These are phyloP conservation scores for Synergus umbraculus DNA, from an alignment of 2,888 invertebrate species.

Conservation along the genomic window DNA sequence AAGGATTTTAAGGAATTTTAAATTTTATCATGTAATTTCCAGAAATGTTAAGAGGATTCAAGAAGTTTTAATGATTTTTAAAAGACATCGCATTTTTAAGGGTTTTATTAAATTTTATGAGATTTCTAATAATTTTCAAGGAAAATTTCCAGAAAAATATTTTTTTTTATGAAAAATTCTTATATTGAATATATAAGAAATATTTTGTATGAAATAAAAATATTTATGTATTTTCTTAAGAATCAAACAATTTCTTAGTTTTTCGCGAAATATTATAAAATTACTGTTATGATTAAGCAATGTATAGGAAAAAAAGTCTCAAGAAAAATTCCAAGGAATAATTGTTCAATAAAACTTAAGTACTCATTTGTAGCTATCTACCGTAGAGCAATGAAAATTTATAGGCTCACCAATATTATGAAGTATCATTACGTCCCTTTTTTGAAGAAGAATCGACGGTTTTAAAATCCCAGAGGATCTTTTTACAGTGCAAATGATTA, in stretches of 20 bases:
- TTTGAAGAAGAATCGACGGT: background rate
- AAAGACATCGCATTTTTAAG: no score
- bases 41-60: no score
- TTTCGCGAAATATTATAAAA: background rate
- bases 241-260: background rate
- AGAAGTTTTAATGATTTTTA: no score
- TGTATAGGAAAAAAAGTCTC: background rate
- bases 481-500: conserved; percentile 11
- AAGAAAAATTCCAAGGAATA: background rate
- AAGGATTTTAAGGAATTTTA: no score
- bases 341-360: background rate
- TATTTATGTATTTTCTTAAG: background rate
- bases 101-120: no score
- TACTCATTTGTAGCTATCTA: background rate
- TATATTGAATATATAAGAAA: no score
- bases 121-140: no score
- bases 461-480: background rate
- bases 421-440: background rate
- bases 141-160: no score
- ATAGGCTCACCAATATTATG: background rate
- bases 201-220: no score
- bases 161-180: no score
- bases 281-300: background rate
- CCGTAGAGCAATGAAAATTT: background rate
- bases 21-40: no score